These are phyloP conservation scores for Prosapia bicincta DNA, from an alignment of 2,888 invertebrate genomes.

Conservation along the genomic window DNA sequence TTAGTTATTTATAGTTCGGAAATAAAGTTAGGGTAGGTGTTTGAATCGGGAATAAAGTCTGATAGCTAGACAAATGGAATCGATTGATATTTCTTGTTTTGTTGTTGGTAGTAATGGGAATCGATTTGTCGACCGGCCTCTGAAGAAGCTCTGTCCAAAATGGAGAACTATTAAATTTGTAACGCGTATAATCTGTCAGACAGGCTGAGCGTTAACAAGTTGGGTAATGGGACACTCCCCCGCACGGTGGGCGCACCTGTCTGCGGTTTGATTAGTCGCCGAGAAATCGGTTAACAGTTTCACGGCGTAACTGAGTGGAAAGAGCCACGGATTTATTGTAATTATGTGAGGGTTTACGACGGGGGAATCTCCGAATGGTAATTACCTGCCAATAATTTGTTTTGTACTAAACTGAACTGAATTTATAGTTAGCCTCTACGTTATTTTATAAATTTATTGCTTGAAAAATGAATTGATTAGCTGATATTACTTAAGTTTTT, in stretches of 20 bases:
- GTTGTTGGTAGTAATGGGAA: background rate
- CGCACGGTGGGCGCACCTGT: background rate
- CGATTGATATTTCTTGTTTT: background rate
- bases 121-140: background rate
- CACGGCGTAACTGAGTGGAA: background rate
- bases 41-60: background rate
- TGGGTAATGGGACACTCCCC: background rate
- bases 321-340: background rate
- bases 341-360: background rate
- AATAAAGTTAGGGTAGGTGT: background rate
- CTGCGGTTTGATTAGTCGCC: background rate
- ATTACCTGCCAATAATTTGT: background rate
- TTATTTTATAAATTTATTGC: no score
- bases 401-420: no score
- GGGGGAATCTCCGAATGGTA: background rate
- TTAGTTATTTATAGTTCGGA: background rate
- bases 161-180: background rate
- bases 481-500: no score
- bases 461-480: no score
- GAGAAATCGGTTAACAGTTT: background rate
- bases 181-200: background rate
- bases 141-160: background rate
- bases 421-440: no score
- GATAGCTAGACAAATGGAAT: background rate
- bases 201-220: background rate